Percentiles rank a stretch among this genome's conserved stretches.
Evolutionary conservation across 2,797 vertebrate species (phyloP).

Genomic region (Arrhamphus sclerolepis): DNA sequence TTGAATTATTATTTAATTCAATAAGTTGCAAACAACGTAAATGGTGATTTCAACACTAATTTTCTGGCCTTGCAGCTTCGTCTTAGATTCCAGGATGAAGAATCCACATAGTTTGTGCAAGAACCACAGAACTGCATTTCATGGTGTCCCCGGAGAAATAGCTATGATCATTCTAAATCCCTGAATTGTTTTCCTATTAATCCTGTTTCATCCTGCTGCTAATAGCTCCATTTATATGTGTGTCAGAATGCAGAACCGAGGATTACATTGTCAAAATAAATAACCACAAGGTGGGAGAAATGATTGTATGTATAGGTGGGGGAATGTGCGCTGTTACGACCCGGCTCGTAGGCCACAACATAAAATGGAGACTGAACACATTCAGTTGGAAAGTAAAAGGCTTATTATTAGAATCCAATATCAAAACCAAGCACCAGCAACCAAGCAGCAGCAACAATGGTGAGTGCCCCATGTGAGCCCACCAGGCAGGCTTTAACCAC

Average conservation of each 20-base stretch:
- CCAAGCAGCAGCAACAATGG: no score
- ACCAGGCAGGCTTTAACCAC: no score
- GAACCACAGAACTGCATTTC: slow-evolving; percentile 21
- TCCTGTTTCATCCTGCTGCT: slow-evolving; percentile 48
- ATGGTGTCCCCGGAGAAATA: slow-evolving; percentile 43
- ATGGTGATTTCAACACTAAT: background rate
- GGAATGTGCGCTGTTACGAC: slow-evolving; percentile 2
- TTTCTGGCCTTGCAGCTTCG: slow-evolving; percentile 1
- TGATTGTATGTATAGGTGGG: slow-evolving; percentile 14
- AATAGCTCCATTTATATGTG: slow-evolving; percentile 43
- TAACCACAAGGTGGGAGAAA: slow-evolving; percentile 17
- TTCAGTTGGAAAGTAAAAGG: no score
- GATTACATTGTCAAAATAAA: slow-evolving; percentile 44
- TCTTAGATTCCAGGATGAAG: slow-evolving; percentile 4
- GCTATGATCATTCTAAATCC: slow-evolving; percentile 52
- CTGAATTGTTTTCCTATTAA: slow-evolving; percentile 55
- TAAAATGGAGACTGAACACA: no score
- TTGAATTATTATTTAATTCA: background rate
- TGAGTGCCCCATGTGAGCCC: no score
- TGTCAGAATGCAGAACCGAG: slow-evolving; percentile 31
- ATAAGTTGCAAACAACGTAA: slow-evolving; percentile 3
- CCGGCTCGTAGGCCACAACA: no score
- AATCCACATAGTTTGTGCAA: slow-evolving; percentile 17
- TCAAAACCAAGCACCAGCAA: no score
- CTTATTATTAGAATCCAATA: no score